Base-by-base conservation (phyloP, 2,888 invertebrate species). In the Cylloceria caligata region DNA sequence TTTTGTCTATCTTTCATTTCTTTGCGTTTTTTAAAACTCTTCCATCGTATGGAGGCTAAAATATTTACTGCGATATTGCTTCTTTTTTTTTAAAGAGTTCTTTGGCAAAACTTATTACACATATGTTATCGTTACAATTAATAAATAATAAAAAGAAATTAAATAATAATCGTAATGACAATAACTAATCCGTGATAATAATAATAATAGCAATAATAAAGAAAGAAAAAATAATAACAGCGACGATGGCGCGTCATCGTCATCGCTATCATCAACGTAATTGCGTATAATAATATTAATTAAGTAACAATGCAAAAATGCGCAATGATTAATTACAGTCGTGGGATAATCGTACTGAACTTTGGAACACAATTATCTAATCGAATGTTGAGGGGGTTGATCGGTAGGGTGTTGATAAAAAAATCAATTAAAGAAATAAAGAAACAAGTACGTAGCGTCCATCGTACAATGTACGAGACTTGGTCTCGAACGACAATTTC, bases 61-160 rank as follows among this genome's bases (percentile, higher is more conserved):
- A 87, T 86, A 78, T 78, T 80, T 81, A 83, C 77, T 69, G 83
- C 74, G 80, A 84, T 82, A 85, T 85, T 85, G 84, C 83, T 83
- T 72, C 67, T 79, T 64, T 75, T 72, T 45, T 82, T 82, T 80
- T 81, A 83, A 87, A 86, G 88, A 87, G 85, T 88, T 92, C 92
- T 92, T 92, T 92, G 92, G 92, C 92, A 92, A 92, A 92, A 92
- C 92, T 92, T 92, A 92, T 92, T 92, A 92, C 92, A 92, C 92
- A 91, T 91, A 92, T 88, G 90, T 92, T 89, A 88, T 91, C 88
- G 87, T 88, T 90, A 91, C 85, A 90, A 89, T 91, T 90, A 91
- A 92, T 92, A 92, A 92, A 92, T 91, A 92, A 91, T 90, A 89
- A 89, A 84, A 73, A 87, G 86, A 86, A 60, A 91, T 91, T 90